phyloP scores from a whole-genome alignment of 35 echinoderm and acorn worm genomes.

The Lytechinus pictus region DNA sequence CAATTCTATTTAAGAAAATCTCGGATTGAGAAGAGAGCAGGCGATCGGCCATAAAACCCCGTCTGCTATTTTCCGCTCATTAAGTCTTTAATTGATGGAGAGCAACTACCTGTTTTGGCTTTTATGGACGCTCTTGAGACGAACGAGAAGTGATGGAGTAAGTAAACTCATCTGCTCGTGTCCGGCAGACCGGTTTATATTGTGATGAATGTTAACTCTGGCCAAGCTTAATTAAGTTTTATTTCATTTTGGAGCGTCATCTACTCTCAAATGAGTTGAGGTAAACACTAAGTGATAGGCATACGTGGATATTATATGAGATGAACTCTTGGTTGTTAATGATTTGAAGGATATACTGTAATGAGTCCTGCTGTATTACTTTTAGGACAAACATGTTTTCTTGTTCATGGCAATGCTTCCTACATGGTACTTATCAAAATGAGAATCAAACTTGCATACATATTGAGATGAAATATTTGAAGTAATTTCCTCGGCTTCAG shows the following conservation, averaged over 20 bases:
- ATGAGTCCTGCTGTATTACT: background rate
- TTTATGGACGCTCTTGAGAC: background rate
- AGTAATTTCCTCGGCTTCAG: too few relatives aligned
- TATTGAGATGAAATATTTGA: too few relatives aligned
- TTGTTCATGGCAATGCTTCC: too few relatives aligned
- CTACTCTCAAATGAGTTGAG: background rate
- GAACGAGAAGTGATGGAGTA: background rate
- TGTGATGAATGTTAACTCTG: background rate
- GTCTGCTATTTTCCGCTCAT: background rate
- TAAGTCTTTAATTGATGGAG: slow-evolving; percentile 19
- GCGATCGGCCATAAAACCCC: background rate
- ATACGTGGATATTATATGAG: background rate
- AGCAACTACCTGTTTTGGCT: background rate
- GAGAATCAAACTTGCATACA: too few relatives aligned
- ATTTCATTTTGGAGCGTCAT: background rate
- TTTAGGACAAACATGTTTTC: too few relatives aligned
- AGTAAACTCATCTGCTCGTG: background rate
- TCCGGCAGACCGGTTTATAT: background rate
- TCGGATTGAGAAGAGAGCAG: background rate
- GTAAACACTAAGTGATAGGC: background rate
- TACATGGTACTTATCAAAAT: too few relatives aligned
- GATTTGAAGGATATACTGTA: background rate
- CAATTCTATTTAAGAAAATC: background rate
- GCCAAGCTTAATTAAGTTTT: background rate
- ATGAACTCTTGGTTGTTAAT: background rate